These are phyloP conservation scores for Andrena cerasifolii DNA, from an alignment of 1,140 invertebrate species.

Conservation along the genomic window DNA sequence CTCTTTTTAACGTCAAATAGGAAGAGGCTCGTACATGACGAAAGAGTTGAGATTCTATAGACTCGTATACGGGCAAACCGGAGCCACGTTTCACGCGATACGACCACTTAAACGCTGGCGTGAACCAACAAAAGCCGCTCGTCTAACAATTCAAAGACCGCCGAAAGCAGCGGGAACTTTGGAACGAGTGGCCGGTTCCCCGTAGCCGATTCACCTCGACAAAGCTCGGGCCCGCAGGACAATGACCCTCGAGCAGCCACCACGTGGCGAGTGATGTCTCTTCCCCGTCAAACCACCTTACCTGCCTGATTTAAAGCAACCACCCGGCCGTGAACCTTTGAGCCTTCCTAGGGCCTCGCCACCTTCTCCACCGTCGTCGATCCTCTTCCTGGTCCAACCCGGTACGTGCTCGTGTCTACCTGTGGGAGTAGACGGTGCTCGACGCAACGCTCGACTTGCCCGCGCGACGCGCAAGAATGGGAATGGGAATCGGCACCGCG, in stretches of 20 bases:
- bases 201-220: constrained; percentile 56
- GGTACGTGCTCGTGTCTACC: constrained; percentile 11
- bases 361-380: constrained; percentile 15
- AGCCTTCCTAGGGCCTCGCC: constrained; percentile 40
- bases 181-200: constrained; percentile 53
- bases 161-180: constrained; percentile 57
- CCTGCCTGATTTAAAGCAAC: constrained; percentile 70
- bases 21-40: neutral
- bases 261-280: constrained; percentile 78
- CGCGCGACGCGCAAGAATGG: neutral
- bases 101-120: neutral
- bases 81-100: neutral
- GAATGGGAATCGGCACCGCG: constrained; percentile 17
- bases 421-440: constrained; percentile 7
- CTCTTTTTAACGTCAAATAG: neutral
- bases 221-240: constrained; percentile 64
- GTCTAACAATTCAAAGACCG: constrained; percentile 24
- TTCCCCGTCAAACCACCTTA: constrained; percentile 77
- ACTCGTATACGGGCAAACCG: neutral
- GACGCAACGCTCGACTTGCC: constrained; percentile 10
- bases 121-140: neutral
- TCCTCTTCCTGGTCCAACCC: constrained; percentile 1
- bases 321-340: constrained; percentile 73
- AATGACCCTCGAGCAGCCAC: constrained; percentile 74
- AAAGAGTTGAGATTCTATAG: neutral